These are phyloP conservation scores for Loriculus beryllinus DNA, from an alignment of 2,797 vertebrate species.

Conservation along the genomic window DNA sequence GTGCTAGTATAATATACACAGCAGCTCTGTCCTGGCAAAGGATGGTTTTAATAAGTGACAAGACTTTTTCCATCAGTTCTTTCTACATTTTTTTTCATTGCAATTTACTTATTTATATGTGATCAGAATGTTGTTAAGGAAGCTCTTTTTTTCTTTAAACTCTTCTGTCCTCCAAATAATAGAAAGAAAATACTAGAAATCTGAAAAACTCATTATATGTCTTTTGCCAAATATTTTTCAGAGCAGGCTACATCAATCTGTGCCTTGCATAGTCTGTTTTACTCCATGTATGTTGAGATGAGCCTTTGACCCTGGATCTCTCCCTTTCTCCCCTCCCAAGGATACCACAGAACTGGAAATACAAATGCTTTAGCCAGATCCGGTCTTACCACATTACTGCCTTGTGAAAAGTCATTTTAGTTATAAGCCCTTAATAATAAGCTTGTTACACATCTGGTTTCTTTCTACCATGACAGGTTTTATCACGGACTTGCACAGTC, in stretches of 20 bases:
- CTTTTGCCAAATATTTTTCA: conserved; percentile 19
- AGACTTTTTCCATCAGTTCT: neutral
- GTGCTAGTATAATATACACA: neutral
- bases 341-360: neutral
- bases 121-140: neutral
- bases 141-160: neutral
- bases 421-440: neutral
- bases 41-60: neutral
- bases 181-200: neutral
- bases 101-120: neutral
- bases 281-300: neutral
- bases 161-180: neutral
- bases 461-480: neutral
- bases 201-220: neutral
- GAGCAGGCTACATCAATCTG: neutral
- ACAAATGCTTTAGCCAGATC: neutral
- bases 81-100: neutral
- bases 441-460: neutral
- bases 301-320: neutral
- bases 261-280: neutral
- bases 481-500: neutral
- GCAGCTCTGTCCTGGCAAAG: neutral
- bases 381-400: neutral
- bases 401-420: neutral
- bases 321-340: neutral